Conservation (phyloP, 2,113 vertebrate species). For the Trogon melanurus region DNA sequence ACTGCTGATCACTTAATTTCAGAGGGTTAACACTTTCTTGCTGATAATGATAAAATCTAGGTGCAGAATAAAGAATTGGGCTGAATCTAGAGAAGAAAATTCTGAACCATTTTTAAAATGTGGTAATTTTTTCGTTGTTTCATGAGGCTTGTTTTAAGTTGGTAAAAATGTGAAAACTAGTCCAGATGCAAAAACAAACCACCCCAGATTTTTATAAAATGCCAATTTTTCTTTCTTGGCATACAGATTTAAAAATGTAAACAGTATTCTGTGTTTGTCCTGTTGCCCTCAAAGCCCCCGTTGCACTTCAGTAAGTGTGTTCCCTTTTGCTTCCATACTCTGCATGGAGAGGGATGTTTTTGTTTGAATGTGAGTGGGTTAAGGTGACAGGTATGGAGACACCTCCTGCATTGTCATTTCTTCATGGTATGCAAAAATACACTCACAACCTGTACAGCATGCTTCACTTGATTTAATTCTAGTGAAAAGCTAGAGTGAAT, state of each 20-base stretch:
- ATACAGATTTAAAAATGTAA: not conserved
- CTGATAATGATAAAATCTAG: not conserved
- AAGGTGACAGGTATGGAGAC: not conserved
- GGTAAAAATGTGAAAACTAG: not conserved
- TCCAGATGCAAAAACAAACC: not conserved
- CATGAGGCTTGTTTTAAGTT: not conserved
- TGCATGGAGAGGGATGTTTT: not conserved
- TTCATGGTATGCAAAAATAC: not conserved
- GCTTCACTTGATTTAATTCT: not conserved
- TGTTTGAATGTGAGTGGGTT: not conserved
- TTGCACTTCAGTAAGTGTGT: not conserved
- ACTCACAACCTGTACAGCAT: not conserved
- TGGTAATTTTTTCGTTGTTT: not conserved
- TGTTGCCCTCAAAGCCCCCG: not conserved
- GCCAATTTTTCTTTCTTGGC: not conserved
- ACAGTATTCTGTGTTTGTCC: not conserved
- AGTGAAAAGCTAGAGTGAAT: not conserved
- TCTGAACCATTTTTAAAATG: rapidly evolving
- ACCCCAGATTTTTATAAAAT: rapidly evolving
- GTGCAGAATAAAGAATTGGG: not conserved
- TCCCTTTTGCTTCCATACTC: not conserved
- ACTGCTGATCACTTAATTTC: not conserved
- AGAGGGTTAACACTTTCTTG: not conserved
- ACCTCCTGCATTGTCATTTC: not conserved
- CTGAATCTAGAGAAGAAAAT: not conserved